Conservation (phyloP, 2,888 invertebrate species). For the Pyrgus malvae region DNA sequence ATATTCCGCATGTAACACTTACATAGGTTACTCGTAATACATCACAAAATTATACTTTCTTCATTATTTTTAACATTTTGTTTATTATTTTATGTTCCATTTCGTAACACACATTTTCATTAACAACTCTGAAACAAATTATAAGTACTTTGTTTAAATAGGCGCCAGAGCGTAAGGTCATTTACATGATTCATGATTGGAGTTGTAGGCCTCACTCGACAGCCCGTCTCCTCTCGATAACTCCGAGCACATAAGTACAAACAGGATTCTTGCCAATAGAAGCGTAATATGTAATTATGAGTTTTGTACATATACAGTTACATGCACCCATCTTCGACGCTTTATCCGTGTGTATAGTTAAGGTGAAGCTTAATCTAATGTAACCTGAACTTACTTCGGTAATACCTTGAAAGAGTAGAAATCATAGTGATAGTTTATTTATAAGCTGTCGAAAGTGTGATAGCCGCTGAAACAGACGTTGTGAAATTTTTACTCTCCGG, state of each 20-base stretch:
- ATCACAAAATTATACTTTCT: no score
- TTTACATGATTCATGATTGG: no score
- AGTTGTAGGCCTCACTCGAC: neutral
- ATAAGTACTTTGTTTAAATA: no score
- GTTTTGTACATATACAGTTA: constrained; percentile 17
- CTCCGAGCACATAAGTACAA: constrained; percentile 54
- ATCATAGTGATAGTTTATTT: neutral
- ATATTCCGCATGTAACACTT: no score
- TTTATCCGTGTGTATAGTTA: no score
- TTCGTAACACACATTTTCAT: no score
- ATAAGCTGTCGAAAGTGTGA: neutral
- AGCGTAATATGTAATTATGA: no score
- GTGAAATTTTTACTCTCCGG: constrained; percentile 7
- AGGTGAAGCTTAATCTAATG: constrained; percentile 10
- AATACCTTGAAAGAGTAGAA: neutral
- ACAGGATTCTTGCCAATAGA: constrained; percentile 60
- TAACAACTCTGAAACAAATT: no score
- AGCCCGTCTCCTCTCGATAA: neutral
- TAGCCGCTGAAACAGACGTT: neutral
- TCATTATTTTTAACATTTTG: no score
- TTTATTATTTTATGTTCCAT: no score
- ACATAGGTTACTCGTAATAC: no score
- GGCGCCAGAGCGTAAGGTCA: no score
- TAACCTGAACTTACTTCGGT: constrained; percentile 2
- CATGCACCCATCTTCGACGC: constrained; percentile 17